Base-by-base conservation (phyloP, 2,797 vertebrate genomes). In the Acanthopagrus latus region DNA sequence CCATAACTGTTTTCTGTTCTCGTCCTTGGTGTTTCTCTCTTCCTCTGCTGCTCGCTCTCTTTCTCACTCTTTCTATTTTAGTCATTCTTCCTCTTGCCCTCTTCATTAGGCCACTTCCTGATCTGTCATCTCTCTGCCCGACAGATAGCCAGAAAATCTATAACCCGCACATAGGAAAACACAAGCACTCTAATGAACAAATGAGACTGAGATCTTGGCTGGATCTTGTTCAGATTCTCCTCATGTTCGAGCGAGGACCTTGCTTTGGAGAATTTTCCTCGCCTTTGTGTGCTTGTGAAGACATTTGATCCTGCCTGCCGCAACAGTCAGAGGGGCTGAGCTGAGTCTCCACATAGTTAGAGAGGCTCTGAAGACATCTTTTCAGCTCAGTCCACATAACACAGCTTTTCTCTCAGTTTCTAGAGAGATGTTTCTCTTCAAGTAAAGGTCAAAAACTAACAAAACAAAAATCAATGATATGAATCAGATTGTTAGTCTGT, bases 221-320 rank as follows among this genome's bases (percentile, higher is more conserved):
- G 23, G 23, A 56, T 57, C 21, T 50, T 17, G 48, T 69, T 51
- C 46, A 56, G 20, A 56, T 75, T 75, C 23, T 50, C 29, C 27
- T 43, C 33, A 17, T 52, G 43, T 55, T 52, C 18, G 0, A 57
- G 67, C 1, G 18, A 17, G 21, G 20, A 48, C 10, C 44, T 56
- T 12, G 6, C 58, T 62, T 59, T 68, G 27, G 59, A 59, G 64
- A 47, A 13, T 70, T 48, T 56, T n/a, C 20, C 14, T 47, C 6
- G 7, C 41, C 44, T 74, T 64, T 62, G 21, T 74, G 50, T 38
- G 41, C 58, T 69, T 75, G 70, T 74, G 47, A 48, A 41, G 51
- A 72, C 8, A 25, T 76, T 51, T 81, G 78, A 83, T 85, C 74
- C 41, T 80, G 69, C 8, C 21, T 7, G 7, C 1, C 50, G 77